Percentiles rank a stretch among this genome's conserved stretches.
Evolutionary conservation across 1,140 invertebrate species (phyloP).

Genomic region (Cotesia vestalis): DNA sequence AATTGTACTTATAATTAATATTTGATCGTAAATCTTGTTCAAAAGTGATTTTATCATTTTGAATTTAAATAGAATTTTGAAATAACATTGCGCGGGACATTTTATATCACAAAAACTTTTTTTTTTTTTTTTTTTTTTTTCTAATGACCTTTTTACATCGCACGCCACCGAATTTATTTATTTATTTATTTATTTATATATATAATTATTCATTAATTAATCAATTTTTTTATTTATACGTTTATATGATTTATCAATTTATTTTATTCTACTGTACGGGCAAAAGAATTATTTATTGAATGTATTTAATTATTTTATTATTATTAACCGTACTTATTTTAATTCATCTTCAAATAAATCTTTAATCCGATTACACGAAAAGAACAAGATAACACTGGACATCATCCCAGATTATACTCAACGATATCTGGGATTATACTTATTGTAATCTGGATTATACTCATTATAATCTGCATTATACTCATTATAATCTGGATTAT

Average conservation of each 20-base stretch:
- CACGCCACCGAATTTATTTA: conserved; percentile 28
- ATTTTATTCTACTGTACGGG: conserved; percentile 37
- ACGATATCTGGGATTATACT: too few relatives aligned
- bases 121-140: conserved; percentile 27
- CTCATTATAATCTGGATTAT: too few relatives aligned
- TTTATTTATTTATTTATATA: conserved; percentile 27
- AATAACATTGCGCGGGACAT: conserved; percentile 38
- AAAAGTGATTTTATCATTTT: conserved; percentile 23
- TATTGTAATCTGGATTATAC: too few relatives aligned
- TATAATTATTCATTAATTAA: conserved; percentile 1
- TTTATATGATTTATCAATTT: conserved; percentile 27
- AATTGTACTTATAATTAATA: conserved; percentile 1
- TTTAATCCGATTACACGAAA: too few relatives aligned
- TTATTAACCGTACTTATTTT: not conserved
- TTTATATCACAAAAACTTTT: conserved; percentile 40
- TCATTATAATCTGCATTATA: too few relatives aligned
- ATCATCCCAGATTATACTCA: too few relatives aligned
- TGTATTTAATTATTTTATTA: conserved; percentile 1
- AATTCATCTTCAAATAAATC: not conserved
- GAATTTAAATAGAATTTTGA: conserved; percentile 16
- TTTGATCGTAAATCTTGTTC: conserved; percentile 28
- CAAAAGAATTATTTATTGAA: conserved; percentile 31
- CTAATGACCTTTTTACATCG: conserved; percentile 41
- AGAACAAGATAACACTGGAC: too few relatives aligned
- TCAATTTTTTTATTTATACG: conserved; percentile 29